Conservation (phyloP, 2,797 vertebrate genomes). For the Nannoperca obscura region DNA sequence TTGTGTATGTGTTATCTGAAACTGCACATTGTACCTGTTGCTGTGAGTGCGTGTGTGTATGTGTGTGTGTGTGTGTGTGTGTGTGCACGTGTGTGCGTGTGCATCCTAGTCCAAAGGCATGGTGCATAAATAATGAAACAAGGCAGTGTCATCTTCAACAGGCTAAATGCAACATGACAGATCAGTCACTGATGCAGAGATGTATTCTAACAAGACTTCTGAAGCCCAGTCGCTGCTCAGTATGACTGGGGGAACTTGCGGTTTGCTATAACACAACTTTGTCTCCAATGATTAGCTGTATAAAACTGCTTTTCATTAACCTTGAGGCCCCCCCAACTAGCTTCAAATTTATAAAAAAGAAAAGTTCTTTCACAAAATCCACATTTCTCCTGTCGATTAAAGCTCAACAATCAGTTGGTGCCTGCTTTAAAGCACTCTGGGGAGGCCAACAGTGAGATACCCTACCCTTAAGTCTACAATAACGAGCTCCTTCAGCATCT, state of each 20-base stretch:
- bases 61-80: conserved; percentile 15
- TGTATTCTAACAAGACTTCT: conserved; percentile 3
- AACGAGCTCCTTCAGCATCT: neutral
- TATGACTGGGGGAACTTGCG: neutral
- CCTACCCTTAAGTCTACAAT: neutral
- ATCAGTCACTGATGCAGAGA: conserved; percentile 29
- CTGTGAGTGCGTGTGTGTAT: neutral
- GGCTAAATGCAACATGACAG: conserved; percentile 41
- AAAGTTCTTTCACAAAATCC: neutral
- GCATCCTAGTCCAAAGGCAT: conserved; percentile 8
- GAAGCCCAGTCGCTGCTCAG: neutral
- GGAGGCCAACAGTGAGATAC: neutral
- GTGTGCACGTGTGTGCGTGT: conserved; percentile 22
- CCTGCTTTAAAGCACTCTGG: neutral
- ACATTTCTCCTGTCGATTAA: neutral
- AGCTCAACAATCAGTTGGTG: neutral
- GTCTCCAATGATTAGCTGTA: conserved; percentile 4
- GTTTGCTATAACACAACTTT: neutral
- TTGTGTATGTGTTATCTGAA: conserved; percentile 34
- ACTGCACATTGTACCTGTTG: conserved; percentile 22
- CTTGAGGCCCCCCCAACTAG: neutral
- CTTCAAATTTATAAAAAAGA: neutral
- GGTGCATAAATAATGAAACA: conserved; percentile 51
- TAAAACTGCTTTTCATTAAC: neutral
- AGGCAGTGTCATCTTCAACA: conserved; percentile 36